These are phyloP conservation scores for Actenoides hombroni DNA, from an alignment of 2,113 vertebrate species.

Conservation along the genomic window DNA sequence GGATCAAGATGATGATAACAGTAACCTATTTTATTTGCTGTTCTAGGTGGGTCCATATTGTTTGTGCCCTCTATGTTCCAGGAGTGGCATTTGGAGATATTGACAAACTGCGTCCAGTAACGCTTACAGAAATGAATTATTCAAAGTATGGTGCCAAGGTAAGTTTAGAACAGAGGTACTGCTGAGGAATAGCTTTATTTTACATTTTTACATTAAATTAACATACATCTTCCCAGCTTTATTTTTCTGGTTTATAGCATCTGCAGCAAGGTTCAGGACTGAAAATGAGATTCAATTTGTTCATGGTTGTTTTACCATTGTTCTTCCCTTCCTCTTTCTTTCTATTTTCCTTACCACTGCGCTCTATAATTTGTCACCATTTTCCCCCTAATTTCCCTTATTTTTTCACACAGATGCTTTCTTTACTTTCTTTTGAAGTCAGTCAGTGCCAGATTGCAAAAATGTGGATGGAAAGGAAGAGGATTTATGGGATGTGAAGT, in stretches of 20 bases:
- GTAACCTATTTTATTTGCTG: slow-evolving; percentile 33
- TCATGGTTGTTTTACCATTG: background rate
- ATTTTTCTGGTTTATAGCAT: background rate
- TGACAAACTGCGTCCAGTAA: slow-evolving; percentile 94
- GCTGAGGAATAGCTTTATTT: background rate
- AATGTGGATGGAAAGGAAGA: background rate
- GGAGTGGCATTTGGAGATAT: slow-evolving; percentile 98
- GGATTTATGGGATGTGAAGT: background rate
- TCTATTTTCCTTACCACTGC: background rate
- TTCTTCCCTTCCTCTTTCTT: background rate
- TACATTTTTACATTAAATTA: background rate
- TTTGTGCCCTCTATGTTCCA: slow-evolving; percentile 97
- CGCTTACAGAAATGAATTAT: slow-evolving; percentile 99
- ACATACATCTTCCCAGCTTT: background rate
- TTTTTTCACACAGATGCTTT: background rate
- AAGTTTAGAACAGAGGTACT: slow-evolving; percentile 31
- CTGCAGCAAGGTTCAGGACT: background rate
- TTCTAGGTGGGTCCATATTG: slow-evolving; percentile 96
- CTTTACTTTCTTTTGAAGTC: background rate
- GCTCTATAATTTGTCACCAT: background rate
- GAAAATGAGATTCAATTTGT: background rate
- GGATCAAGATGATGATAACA: background rate
- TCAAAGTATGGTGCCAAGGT: slow-evolving; percentile 98
- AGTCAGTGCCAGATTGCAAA: background rate
- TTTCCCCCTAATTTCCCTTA: background rate